Evolutionary conservation across 2,888 invertebrate genomes (phyloP).

Genomic region (Mythimna albipuncta): DNA sequence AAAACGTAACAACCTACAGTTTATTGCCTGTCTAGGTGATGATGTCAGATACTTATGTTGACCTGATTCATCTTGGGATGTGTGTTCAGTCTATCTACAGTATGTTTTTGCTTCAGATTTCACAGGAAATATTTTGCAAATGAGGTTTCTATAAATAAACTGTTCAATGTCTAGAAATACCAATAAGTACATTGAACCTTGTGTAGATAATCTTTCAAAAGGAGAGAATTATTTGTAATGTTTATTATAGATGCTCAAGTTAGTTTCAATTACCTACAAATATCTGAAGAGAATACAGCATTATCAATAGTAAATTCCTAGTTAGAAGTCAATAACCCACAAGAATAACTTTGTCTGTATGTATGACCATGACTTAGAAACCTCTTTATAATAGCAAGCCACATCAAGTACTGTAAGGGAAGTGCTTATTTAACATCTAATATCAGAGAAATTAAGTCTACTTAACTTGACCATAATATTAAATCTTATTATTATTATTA

Average conservation of each 20-base stretch:
- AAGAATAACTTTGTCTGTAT: slow-evolving; percentile 2
- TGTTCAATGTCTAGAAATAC: slow-evolving; percentile 41
- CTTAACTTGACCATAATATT: slow-evolving; percentile 12
- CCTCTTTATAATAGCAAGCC: slow-evolving; percentile 18
- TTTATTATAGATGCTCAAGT: background rate
- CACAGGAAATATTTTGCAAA: slow-evolving; percentile 49
- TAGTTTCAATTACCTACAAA: slow-evolving; percentile 4
- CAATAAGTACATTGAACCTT: slow-evolving; percentile 47
- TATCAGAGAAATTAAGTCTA: slow-evolving; percentile 20
- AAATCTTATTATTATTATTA: background rate
- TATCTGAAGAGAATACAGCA: slow-evolving; percentile 6
- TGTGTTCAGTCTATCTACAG: slow-evolving; percentile 46
- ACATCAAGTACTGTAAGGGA: slow-evolving; percentile 25
- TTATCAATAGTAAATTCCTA: background rate
- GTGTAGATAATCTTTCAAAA: slow-evolving; percentile 18
- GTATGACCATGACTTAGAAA: background rate
- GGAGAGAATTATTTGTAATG: slow-evolving; percentile 1
- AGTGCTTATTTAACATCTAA: slow-evolving; percentile 25
- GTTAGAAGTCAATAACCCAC: slow-evolving; percentile 3
- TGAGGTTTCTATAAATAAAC: slow-evolving; percentile 48
- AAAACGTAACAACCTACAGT: slow-evolving; percentile 41
- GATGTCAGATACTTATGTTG: slow-evolving; percentile 70
- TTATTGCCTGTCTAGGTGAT: slow-evolving; percentile 62
- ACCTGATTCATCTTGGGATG: slow-evolving; percentile 68
- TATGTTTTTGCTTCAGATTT: slow-evolving; percentile 48